A percentile compares a stretch with the other conserved stretches of the same genome.
phyloP scores from a whole-genome alignment of 2,888 invertebrate species.

The Ypsolopha scabrella region DNA sequence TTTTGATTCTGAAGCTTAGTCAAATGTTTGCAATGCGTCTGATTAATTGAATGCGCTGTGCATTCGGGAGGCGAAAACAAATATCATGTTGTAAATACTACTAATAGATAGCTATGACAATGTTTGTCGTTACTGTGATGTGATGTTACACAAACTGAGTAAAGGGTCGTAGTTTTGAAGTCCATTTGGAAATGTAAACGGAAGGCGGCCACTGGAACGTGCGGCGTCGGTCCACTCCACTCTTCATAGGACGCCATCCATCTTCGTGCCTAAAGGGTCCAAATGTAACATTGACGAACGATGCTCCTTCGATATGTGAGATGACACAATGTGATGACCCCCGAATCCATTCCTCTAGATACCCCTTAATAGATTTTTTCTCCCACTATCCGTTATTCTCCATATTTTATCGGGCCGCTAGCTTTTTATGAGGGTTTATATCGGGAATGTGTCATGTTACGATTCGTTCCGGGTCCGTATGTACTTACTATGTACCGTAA shows the following conservation, averaged over 20 bases:
- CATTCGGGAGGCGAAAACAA: neutral
- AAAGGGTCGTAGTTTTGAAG: constrained; percentile 27
- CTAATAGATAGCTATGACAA: neutral
- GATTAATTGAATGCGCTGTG: constrained; percentile 5
- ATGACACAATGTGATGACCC: constrained; percentile 61
- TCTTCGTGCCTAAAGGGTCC: constrained; percentile 24
- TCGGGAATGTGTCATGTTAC: constrained; percentile 44
- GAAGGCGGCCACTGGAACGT: constrained; percentile 19
- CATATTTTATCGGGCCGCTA: constrained; percentile 45
- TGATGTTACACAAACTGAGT: constrained; percentile 8
- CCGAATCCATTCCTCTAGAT: constrained; percentile 45
- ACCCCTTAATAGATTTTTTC: constrained; percentile 47
- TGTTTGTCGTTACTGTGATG: neutral
- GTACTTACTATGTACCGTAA: constrained; percentile 39
- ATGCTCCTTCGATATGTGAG: constrained; percentile 47
- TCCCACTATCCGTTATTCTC: constrained; percentile 36
- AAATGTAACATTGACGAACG: constrained; percentile 39
- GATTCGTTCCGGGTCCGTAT: constrained; percentile 30
- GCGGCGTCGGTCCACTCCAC: neutral
- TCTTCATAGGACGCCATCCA: constrained; percentile 21
- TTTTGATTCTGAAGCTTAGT: constrained; percentile 5
- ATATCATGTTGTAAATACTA: neutral
- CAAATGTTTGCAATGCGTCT: constrained; percentile 7
- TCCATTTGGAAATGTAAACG: constrained; percentile 46
- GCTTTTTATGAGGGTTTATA: constrained; percentile 51